Conservation (phyloP, 2,797 vertebrate species). For the Neoniphon sammara region DNA sequence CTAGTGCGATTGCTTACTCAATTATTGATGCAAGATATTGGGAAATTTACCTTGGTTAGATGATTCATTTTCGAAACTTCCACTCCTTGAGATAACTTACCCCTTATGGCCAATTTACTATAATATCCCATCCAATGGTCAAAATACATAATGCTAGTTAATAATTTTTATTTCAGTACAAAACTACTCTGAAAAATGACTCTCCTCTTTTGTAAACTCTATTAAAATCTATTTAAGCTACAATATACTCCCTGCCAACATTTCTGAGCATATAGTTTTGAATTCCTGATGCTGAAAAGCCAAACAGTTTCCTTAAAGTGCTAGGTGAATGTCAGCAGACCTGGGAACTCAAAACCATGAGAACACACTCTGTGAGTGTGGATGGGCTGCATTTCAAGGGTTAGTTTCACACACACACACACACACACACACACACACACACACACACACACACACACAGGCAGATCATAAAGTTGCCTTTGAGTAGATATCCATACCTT, state of each 20-base stretch:
- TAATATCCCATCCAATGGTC: too few relatives aligned
- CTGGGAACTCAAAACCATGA: conserved; percentile 38
- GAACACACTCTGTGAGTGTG: conserved; percentile 45
- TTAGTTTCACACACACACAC: conserved; percentile 27
- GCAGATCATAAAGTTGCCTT: conserved; percentile 4
- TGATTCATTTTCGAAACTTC: too few relatives aligned
- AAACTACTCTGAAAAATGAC: background rate
- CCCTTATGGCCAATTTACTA: too few relatives aligned
- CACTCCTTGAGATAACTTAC: too few relatives aligned
- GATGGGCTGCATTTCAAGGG: conserved; percentile 49
- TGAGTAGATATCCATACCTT: conserved; percentile 29
- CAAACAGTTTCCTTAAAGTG: background rate
- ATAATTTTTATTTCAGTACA: too few relatives aligned
- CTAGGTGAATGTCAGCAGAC: conserved; percentile 32
- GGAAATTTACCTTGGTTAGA: too few relatives aligned
- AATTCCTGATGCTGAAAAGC: conserved; percentile 1
- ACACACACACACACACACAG: conserved; percentile 12
- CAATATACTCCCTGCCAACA: background rate
- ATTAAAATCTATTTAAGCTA: background rate
- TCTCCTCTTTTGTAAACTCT: background rate
- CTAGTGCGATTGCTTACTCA: too few relatives aligned
- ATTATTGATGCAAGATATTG: too few relatives aligned
- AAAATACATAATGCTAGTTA: too few relatives aligned
- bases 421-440: too few relatives aligned
- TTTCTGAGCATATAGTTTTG: background rate